Percentiles rank a stretch among this genome's conserved stretches.
Conservation (phyloP, 2,113 vertebrate genomes). For the Brachyhypopomus occidentalis region DNA sequence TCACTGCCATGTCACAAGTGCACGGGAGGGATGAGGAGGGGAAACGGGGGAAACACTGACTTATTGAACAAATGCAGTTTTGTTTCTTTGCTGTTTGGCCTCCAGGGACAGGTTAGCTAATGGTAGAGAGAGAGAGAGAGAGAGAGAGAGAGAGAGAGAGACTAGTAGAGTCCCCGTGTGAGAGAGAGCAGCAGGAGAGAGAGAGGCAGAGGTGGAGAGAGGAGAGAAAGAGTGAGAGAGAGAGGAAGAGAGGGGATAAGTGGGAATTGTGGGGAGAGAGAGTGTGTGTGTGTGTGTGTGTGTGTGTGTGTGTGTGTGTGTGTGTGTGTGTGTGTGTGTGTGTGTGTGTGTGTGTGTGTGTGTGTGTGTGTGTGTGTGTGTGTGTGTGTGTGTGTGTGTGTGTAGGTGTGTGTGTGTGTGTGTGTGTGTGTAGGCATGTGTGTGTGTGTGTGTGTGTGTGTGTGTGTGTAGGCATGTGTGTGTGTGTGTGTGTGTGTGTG, state of each 20-base stretch:
- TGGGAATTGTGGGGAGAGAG: constrained; percentile 18
- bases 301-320: too few species aligned
- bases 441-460: too few species aligned
- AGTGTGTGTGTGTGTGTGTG: not conserved
- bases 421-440: too few species aligned
- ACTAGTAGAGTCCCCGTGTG: not conserved
- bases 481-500: not conserved
- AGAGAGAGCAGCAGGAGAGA: constrained; percentile 21
- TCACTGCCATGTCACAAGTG: constrained; percentile 57
- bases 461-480: not conserved
- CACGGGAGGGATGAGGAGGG: constrained; percentile 45
- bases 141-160: constrained; percentile 15
- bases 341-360: too few species aligned
- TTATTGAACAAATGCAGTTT: constrained; percentile 48
- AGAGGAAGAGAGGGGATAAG: constrained; percentile 45
- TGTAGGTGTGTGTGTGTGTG: too few species aligned
- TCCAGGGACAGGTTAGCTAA: constrained; percentile 60
- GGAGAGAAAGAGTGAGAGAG: constrained; percentile 32
- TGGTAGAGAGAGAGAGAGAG: constrained; percentile 1
- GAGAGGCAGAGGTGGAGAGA: constrained; percentile 26
- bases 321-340: too few species aligned
- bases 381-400: not conserved
- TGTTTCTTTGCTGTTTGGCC: constrained; percentile 59
- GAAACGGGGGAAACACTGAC: constrained; percentile 57
- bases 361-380: not conserved